phyloP scores from a whole-genome alignment of 2,888 invertebrate species.

The Deroplatys truncata region DNA sequence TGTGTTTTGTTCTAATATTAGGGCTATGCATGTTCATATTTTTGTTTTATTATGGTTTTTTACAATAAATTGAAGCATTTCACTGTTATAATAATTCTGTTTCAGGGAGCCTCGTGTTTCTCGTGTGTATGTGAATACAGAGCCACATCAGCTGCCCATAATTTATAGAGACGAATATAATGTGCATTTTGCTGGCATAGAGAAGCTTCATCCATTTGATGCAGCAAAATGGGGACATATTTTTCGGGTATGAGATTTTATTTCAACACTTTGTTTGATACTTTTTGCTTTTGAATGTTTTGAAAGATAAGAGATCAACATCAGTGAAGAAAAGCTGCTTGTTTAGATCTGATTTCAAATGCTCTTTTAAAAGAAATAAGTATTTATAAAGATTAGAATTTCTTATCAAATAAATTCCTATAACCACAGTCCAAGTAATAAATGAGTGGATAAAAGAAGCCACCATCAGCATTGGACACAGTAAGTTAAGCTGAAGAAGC shows the following conservation, averaged over 20 bases:
- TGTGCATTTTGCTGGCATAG: slow-evolving; percentile 74
- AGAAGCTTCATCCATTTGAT: slow-evolving; percentile 85
- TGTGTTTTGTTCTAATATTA: no score
- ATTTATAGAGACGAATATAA: slow-evolving; percentile 76
- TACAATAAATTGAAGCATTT: neutral
- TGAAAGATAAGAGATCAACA: neutral
- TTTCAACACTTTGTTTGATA: neutral
- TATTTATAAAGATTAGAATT: no score
- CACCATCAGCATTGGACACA: no score
- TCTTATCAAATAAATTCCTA: no score
- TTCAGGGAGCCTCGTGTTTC: slow-evolving; percentile 15
- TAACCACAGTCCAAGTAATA: no score
- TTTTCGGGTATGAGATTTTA: slow-evolving; percentile 50
- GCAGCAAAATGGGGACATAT: slow-evolving; percentile 81
- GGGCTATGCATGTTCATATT: neutral
- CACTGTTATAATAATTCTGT: neutral
- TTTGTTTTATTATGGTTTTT: neutral
- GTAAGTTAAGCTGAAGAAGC: no score
- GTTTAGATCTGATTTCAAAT: no score
- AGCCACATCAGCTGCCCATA: slow-evolving; percentile 65
- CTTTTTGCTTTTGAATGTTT: neutral
- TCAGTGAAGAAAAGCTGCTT: no score
- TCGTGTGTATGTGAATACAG: slow-evolving; percentile 23
- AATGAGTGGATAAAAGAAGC: no score
- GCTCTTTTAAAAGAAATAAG: no score